Conservation (phyloP, 2,113 vertebrate species). For the Tetrax tetrax region DNA sequence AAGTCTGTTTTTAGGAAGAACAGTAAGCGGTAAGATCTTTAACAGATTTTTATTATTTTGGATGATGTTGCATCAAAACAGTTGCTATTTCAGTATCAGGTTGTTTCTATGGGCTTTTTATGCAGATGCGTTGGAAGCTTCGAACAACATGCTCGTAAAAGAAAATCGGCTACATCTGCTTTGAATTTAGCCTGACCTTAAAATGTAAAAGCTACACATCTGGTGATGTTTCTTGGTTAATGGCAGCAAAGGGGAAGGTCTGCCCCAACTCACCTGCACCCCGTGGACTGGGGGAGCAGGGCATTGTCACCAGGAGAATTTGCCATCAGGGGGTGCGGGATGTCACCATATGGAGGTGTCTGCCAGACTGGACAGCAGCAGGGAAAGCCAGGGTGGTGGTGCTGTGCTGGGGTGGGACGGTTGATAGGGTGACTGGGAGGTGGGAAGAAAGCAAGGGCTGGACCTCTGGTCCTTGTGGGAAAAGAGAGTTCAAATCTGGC, state of each 20-base stretch:
- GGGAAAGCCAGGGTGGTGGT: background rate
- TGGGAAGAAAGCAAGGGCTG: background rate
- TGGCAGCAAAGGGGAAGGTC: background rate
- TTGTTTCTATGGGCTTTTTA: constrained; percentile 24
- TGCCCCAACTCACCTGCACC: background rate
- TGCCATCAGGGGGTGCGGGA: background rate
- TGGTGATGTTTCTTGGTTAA: background rate
- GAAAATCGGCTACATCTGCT: constrained; percentile 39
- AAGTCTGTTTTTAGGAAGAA: constrained; percentile 16
- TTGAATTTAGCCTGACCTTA: constrained; percentile 21
- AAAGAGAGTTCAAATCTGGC: background rate
- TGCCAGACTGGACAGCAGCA: background rate
- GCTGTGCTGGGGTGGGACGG: background rate
- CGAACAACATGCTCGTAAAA: constrained; percentile 16
- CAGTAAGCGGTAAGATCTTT: background rate
- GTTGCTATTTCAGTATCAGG: constrained; percentile 46
- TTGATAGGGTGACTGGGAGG: background rate
- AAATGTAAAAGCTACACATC: background rate
- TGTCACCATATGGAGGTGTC: background rate
- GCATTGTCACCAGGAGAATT: rapidly evolving
- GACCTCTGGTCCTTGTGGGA: background rate
- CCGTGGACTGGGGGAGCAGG: background rate
- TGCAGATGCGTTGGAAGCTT: background rate
- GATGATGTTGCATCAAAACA: background rate
- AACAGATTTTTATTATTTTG: constrained; percentile 25